phyloP scores from a whole-genome alignment of 2,888 invertebrate species.

The Polydrusus tereticollis region DNA sequence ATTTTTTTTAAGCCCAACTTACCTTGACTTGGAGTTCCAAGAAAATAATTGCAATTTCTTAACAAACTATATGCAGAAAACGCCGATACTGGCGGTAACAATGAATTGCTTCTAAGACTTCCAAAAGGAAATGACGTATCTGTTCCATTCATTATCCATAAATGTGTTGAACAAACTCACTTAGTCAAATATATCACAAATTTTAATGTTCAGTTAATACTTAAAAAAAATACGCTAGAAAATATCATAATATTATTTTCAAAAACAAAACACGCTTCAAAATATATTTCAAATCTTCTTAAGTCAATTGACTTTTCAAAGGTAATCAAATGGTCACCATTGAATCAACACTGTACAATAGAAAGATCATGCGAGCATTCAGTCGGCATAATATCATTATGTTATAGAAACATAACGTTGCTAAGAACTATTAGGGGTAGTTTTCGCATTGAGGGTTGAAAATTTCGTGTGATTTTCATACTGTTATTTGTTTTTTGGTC shows the following conservation, averaged over 20 bases:
- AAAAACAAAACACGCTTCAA: neutral
- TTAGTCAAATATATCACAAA: neutral
- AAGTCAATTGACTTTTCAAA: slow-evolving; percentile 26
- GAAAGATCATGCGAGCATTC: slow-evolving; percentile 55
- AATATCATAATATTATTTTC: neutral
- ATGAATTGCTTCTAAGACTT: slow-evolving; percentile 54
- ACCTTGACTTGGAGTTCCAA: slow-evolving; percentile 68
- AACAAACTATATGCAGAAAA: slow-evolving; percentile 73
- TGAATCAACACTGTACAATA: slow-evolving; percentile 56
- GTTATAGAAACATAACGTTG: slow-evolving; percentile 58
- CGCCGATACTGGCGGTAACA: slow-evolving; percentile 22
- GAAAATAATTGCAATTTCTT: slow-evolving; percentile 76
- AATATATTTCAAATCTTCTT: neutral
- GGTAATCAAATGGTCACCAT: slow-evolving; percentile 47
- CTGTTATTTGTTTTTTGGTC: too few species aligned
- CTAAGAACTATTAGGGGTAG: slow-evolving; percentile 54
- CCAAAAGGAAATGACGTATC: slow-evolving; percentile 58
- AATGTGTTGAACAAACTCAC: neutral
- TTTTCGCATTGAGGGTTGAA: slow-evolving; percentile 20
- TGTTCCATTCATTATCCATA: slow-evolving; percentile 53
- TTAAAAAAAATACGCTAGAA: neutral
- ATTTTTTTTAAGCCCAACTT: neutral
- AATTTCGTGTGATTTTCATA: neutral
- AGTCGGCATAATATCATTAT: slow-evolving; percentile 54
- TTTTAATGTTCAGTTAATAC: neutral